Evolutionary conservation across 2,113 vertebrate genomes (phyloP).

Genomic region (Oreochromis spilurus): DNA sequence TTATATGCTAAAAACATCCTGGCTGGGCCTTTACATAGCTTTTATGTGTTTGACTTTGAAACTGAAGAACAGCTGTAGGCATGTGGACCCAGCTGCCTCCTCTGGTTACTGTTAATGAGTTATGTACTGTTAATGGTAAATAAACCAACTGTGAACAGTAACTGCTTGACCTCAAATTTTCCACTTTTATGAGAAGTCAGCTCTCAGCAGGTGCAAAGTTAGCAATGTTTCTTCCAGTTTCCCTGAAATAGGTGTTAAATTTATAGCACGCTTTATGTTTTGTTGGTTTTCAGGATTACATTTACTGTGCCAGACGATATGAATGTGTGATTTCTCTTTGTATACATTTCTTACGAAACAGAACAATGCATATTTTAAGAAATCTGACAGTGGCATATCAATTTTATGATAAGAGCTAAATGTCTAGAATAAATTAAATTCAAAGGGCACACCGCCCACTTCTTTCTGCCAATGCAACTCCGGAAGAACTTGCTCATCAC

Average conservation of each 20-base stretch:
- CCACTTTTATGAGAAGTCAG: background rate
- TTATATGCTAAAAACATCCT: background rate
- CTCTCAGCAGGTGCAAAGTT: background rate
- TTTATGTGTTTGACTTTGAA: conserved; percentile 2
- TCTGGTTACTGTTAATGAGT: conserved; percentile 2
- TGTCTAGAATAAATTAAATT: conserved; percentile 1
- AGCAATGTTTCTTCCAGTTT: background rate
- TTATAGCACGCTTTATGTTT: background rate
- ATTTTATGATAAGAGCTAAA: background rate
- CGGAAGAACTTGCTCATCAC: background rate
- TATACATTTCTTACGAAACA: background rate
- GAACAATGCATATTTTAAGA: background rate
- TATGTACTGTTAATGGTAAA: background rate
- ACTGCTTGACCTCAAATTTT: background rate
- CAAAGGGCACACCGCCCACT: background rate
- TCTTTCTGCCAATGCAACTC: conserved; percentile 9
- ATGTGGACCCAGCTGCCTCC: background rate
- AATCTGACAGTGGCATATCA: background rate
- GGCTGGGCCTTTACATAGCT: background rate
- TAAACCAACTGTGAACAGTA: background rate
- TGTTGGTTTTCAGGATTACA: background rate
- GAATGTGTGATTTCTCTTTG: background rate
- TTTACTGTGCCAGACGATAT: background rate
- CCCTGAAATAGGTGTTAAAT: background rate
- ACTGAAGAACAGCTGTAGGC: background rate